phyloP scores from a whole-genome alignment of 1,140 invertebrate species.

The Pachypeltis micranthus region DNA sequence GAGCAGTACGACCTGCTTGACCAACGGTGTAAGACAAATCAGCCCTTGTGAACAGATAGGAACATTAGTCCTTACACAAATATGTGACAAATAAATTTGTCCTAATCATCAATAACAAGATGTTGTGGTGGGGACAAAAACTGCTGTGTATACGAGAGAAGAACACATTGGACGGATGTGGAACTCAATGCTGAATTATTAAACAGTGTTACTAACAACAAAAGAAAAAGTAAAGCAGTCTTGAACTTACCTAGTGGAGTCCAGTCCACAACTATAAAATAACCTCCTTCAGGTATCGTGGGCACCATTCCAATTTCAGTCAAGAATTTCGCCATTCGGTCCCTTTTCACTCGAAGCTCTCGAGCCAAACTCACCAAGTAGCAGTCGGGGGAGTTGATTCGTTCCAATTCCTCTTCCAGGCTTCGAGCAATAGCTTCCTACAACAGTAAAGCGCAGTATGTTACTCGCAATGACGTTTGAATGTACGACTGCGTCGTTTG shows the following conservation, averaged over 20 bases:
- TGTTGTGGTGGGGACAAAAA: no score
- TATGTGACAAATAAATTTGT: no score
- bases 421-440: constrained; percentile 84
- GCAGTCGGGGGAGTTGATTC: constrained; percentile 61
- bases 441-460: constrained; percentile 12
- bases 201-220: no score
- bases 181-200: no score
- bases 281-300: constrained; percentile 89
- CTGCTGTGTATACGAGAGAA: no score
- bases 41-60: no score
- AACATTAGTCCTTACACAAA: no score
- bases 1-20: no score
- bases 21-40: no score
- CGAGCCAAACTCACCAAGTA: constrained; percentile 69
- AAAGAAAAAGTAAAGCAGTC: no score
- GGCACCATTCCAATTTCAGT: constrained; percentile 74
- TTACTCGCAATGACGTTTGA: not conserved
- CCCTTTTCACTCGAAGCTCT: constrained; percentile 72
- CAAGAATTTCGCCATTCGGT: constrained; percentile 69
- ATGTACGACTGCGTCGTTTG: not conserved
- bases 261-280: constrained; percentile 94
- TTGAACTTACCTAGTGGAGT: constrained; percentile 53
- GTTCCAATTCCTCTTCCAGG: constrained; percentile 73
- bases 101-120: no score
- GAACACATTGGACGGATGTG: no score